Percentiles rank a stretch among this genome's conserved stretches.
Evolutionary conservation across 2,113 vertebrate species (phyloP).

Genomic region (Muntiacus muntjak): DNA sequence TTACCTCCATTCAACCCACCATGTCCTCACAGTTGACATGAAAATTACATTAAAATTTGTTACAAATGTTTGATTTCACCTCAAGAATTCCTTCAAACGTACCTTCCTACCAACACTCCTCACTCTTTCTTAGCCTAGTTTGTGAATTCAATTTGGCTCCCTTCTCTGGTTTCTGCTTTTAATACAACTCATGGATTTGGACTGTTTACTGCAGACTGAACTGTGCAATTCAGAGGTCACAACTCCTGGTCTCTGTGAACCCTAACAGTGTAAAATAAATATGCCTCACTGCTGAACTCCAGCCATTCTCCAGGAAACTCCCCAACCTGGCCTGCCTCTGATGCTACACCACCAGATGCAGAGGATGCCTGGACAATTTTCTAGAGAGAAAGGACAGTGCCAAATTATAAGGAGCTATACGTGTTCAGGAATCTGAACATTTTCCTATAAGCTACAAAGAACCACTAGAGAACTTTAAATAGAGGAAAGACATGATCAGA

Average conservation of each 20-base stretch:
- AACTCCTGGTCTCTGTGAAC: not conserved
- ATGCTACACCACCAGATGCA: not conserved
- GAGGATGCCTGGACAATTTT: not conserved
- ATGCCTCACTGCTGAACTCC: not conserved
- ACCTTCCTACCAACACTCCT: not conserved
- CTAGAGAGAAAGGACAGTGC: not conserved
- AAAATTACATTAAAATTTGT: not conserved
- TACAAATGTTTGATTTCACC: not conserved
- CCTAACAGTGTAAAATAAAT: not conserved
- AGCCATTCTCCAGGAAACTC: not conserved
- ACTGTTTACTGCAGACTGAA: not conserved
- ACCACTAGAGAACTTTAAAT: not conserved
- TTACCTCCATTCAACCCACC: slow-evolving; percentile 1
- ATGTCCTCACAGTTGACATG: not conserved
- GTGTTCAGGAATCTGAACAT: not conserved
- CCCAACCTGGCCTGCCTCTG: not conserved
- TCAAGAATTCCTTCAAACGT: not conserved
- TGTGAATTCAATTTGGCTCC: not conserved
- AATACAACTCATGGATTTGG: not conserved
- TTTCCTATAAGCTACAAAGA: not conserved
- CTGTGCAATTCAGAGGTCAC: not conserved
- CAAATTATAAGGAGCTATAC: not conserved
- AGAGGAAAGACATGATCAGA: slow-evolving; percentile 19
- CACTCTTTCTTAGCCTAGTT: not conserved
- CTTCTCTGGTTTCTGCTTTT: not conserved